These are phyloP conservation scores for Psylliodes chrysocephalus DNA, from an alignment of 2,888 invertebrate genomes.

Conservation along the genomic window DNA sequence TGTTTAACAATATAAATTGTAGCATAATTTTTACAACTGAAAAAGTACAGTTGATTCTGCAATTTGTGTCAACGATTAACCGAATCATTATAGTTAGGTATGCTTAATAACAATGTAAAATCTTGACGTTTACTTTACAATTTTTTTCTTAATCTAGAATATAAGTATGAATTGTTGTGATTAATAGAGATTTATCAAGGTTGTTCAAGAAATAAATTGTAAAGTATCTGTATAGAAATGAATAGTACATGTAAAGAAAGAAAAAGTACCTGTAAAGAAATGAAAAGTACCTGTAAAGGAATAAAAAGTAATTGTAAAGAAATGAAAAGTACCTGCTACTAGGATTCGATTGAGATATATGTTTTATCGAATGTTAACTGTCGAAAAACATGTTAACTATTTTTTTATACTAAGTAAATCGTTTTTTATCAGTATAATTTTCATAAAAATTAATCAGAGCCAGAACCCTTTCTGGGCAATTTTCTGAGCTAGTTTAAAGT, in stretches of 20 bases:
- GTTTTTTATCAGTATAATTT: too few relatives aligned
- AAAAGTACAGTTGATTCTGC: not conserved
- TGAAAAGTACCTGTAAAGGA: not conserved
- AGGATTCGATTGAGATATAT: not conserved
- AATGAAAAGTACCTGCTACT: not conserved
- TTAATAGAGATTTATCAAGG: conserved; percentile 1
- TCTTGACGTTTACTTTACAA: not conserved
- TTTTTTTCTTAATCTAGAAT: conserved; percentile 10
- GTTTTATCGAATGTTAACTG: conserved; percentile 3
- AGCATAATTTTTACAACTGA: too few relatives aligned
- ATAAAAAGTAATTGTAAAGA: not conserved
- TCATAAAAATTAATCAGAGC: too few relatives aligned
- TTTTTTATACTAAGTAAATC: too few relatives aligned
- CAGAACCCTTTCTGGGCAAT: too few relatives aligned
- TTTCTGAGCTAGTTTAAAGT: too few relatives aligned
- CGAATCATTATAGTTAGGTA: too few relatives aligned
- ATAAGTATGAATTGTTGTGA: conserved; percentile 1
- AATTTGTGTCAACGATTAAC: not conserved
- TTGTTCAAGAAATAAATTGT: conserved; percentile 9
- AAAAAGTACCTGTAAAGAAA: too few relatives aligned
- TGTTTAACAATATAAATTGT: not conserved
- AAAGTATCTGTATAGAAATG: not conserved
- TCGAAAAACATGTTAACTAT: too few relatives aligned
- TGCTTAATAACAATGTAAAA: not conserved
- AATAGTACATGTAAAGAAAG: too few relatives aligned